Conservation (phyloP, 2,797 vertebrate species). For the Phrynocephalus forsythii region DNA sequence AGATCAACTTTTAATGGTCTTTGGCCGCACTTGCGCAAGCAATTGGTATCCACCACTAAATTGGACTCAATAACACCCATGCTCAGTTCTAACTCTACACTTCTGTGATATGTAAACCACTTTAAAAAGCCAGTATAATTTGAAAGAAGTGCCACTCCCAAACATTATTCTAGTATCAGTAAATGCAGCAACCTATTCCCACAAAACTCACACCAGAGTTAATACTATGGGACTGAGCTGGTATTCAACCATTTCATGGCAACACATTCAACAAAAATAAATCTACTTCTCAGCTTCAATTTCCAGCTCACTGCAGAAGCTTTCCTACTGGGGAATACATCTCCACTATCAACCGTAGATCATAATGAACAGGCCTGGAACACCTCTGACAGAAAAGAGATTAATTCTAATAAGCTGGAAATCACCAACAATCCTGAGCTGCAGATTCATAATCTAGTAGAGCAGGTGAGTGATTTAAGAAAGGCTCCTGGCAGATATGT, state of each 20-base stretch:
- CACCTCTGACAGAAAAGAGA: constrained; percentile 61
- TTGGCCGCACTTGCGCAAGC: too few species aligned
- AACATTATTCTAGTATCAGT: constrained; percentile 51
- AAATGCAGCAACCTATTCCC: constrained; percentile 44
- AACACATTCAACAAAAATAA: constrained; percentile 58
- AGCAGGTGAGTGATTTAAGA: constrained; percentile 64
- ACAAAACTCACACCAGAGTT: constrained; percentile 50
- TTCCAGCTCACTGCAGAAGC: constrained; percentile 51
- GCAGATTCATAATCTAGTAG: constrained; percentile 60
- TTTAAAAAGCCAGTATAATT: constrained; percentile 16
- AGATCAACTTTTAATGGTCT: too few species aligned
- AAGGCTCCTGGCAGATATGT: constrained; percentile 48
- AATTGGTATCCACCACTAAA: too few species aligned
- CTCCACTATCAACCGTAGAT: constrained; percentile 51
- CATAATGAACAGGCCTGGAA: constrained; percentile 53
- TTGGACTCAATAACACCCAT: too few species aligned
- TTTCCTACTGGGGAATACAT: constrained; percentile 55
- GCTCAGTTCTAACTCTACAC: too few species aligned
- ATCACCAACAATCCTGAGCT: constrained; percentile 49
- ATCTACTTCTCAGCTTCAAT: constrained; percentile 63
- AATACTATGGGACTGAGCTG: constrained; percentile 43
- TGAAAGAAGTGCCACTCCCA: constrained; percentile 12
- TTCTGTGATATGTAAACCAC: background rate
- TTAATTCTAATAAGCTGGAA: constrained; percentile 67
- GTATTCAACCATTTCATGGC: constrained; percentile 53